A percentile compares a stretch with the other conserved stretches of the same genome.
Conservation (phyloP, 2,888 invertebrate species). For the Eudemis profundana region DNA sequence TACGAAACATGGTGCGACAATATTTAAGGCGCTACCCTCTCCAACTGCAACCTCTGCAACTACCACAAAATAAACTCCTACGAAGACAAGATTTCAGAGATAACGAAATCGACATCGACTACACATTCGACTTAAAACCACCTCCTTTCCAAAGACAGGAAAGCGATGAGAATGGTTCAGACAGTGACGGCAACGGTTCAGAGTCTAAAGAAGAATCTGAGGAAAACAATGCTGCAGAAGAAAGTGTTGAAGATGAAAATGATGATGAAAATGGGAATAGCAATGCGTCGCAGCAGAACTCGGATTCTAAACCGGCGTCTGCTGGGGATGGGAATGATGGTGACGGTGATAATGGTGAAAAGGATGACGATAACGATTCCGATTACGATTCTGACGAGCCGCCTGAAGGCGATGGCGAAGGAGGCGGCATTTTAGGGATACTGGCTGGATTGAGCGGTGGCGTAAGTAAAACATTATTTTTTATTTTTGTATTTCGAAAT, state of each 20-base stretch:
- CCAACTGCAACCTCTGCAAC: conserved; percentile 33
- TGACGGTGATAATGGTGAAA: conserved; percentile 58
- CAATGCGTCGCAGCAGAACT: conserved; percentile 43
- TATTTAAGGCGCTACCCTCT: conserved; percentile 45
- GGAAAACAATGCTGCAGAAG: conserved; percentile 46
- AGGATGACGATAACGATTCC: conserved; percentile 55
- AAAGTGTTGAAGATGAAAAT: conserved; percentile 43
- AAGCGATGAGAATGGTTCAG: conserved; percentile 52
- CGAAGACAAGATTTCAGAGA: conserved; percentile 59
- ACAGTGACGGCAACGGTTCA: conserved; percentile 46
- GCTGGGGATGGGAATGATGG: conserved; percentile 51
- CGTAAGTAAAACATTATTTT: conserved; percentile 59
- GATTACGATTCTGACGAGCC: conserved; percentile 75
- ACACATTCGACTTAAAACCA: conserved; percentile 56
- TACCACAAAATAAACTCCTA: conserved; percentile 38
- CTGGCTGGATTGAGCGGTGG: conserved; percentile 78
- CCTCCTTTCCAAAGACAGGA: conserved; percentile 66
- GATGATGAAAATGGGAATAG: conserved; percentile 25
- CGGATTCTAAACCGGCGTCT: conserved; percentile 38
- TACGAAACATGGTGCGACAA: conserved; percentile 47
- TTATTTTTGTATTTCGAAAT: background rate
- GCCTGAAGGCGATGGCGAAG: conserved; percentile 72
- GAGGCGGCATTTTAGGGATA: conserved; percentile 77
- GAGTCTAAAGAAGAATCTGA: conserved; percentile 48
- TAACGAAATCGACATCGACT: conserved; percentile 65